phyloP scores from a whole-genome alignment of 2,797 vertebrate species.

The Margarornis squamiger region DNA sequence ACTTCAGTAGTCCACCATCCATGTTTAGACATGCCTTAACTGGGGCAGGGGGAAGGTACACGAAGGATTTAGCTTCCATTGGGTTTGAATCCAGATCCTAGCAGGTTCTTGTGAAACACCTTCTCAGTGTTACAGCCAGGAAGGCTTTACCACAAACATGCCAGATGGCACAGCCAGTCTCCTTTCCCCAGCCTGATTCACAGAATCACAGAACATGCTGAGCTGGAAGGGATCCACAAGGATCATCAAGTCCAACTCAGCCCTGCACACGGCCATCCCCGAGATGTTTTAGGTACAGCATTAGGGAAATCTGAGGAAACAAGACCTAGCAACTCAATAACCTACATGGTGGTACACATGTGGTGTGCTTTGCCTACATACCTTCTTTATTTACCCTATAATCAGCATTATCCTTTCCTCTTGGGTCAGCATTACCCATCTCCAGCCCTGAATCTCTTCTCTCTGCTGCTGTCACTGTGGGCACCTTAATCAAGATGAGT shows the following conservation, averaged over 20 bases:
- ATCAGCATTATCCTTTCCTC: neutral
- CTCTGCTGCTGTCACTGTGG: neutral
- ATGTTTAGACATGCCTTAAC: neutral
- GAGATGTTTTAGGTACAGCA: neutral
- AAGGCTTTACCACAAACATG: rapidly evolving
- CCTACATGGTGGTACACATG: rapidly evolving
- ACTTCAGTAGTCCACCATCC: neutral
- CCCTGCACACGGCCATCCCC: neutral
- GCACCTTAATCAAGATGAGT: neutral
- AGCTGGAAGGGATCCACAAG: neutral
- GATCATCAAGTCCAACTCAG: neutral
- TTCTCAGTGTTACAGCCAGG: neutral
- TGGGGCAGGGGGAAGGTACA: neutral
- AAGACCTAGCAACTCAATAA: neutral
- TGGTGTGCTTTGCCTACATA: neutral
- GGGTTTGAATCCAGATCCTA: neutral
- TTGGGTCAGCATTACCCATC: neutral
- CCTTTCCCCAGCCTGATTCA: neutral
- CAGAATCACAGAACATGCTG: neutral
- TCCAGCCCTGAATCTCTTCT: neutral
- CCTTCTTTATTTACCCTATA: neutral
- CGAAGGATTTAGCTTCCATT: neutral
- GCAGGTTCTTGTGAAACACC: neutral
- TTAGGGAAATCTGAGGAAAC: neutral
- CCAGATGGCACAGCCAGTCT: neutral